Percentiles rank a stretch among this genome's conserved stretches.
These are phyloP conservation scores for Netelia melanura DNA, from an alignment of 2,888 invertebrate species.

Conservation along the genomic window DNA sequence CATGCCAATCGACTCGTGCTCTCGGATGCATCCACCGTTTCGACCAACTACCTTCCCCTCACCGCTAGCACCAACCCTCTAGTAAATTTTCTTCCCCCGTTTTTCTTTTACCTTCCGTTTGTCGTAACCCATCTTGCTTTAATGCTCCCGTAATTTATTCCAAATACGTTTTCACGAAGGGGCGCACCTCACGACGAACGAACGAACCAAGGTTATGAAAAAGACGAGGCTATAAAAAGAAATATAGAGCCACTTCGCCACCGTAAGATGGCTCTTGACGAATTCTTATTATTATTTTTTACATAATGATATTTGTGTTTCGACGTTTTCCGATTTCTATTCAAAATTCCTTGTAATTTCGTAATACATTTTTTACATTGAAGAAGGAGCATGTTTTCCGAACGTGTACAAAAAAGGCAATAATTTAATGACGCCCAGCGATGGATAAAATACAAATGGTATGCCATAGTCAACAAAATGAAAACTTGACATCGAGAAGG, in stretches of 20 bases:
- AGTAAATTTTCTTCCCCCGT: constrained; percentile 8
- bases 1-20: constrained; percentile 58
- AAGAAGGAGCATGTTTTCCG: no score
- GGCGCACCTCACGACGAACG: constrained; percentile 32
- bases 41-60: constrained; percentile 3
- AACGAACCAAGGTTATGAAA: constrained; percentile 16
- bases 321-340: no score
- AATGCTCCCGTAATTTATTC: constrained; percentile 58
- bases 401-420: no score
- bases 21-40: constrained; percentile 55
- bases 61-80: constrained; percentile 1
- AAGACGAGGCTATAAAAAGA: not conserved
- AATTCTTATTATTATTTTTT: not conserved
- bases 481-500: no score
- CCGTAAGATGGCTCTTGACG: not conserved
- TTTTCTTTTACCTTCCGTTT: constrained; percentile 10
- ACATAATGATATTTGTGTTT: not conserved
- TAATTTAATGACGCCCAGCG: no score
- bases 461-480: not conserved
- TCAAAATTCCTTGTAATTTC: no score
- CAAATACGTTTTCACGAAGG: constrained; percentile 42
- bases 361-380: no score
- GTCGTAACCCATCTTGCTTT: constrained; percentile 62
- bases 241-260: not conserved
- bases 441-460: no score